Base-by-base conservation (phyloP, 1,140 invertebrate genomes). In the Ladona fulva region DNA sequence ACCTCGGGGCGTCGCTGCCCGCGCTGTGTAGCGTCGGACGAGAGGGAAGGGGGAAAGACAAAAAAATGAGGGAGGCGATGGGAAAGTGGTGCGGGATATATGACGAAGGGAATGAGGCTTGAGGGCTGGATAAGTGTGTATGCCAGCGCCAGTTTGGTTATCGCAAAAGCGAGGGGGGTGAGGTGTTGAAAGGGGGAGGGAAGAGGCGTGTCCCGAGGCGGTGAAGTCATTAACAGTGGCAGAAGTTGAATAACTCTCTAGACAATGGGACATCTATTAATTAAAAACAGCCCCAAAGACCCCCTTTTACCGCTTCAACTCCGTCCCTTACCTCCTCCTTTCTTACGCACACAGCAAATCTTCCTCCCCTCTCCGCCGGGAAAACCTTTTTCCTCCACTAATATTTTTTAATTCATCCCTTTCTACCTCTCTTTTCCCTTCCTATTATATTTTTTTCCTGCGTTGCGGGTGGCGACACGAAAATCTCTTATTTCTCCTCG, bases 221-320 rank as follows among this genome's bases (percentile, higher is more conserved):
- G n/a, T 66, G 52, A 22, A 66, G 52, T 66, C 52, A 66, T 66
- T 66, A 66, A 66, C 52, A 66, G 52, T 66, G 52, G 52, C 52
- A 66, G 52, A 66, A 66, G 52, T 66, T 66, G 52, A 66, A 66
- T 66, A 66, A 66, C 52, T 66, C 52, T 22, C 52, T 66, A 66
- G 52, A 66, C 52, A 66, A 66, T 66, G 52, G 52, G 52, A 66
- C 52, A 66, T 66, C 52, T 66, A 66, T 66, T 66, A 66, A 66
- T 66, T 66, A 66, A 66, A 66, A 66, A 22, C 52, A 66, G 14
- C 52, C 29, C 52, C 52, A 66, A 66, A 66, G 52, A 66, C 12
- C 52, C 52, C 52, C 14, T 22, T 66, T 66, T 66, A 66, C 52
- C 3, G 52, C 3, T 12, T 66, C 52, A 19, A 66, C 52, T 66